These are phyloP conservation scores for Chelonoidis abingdonii DNA, from an alignment of 2,113 vertebrate genomes.

Conservation along the genomic window DNA sequence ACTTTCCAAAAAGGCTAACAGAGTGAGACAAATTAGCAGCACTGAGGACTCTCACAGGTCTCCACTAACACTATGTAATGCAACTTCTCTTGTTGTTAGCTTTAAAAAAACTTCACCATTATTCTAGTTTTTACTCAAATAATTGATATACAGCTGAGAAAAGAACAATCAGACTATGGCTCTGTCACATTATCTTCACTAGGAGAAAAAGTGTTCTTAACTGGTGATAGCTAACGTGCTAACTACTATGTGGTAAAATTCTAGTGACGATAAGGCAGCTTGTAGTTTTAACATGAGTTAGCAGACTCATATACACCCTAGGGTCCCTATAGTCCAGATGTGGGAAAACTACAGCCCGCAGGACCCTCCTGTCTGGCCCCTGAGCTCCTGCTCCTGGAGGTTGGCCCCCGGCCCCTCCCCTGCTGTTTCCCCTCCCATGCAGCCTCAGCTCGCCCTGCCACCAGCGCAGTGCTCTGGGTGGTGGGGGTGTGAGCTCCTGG, in stretches of 20 bases:
- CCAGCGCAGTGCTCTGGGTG: no score
- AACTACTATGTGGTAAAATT: not conserved
- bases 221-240: not conserved
- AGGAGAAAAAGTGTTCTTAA: not conserved
- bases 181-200: not conserved
- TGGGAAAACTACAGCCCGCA: no score
- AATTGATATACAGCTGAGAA: not conserved
- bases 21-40: accelerated
- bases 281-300: not conserved
- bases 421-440: no score
- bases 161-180: not conserved
- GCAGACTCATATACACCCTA: not conserved
- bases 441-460: no score
- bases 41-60: not conserved
- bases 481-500: no score
- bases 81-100: not conserved
- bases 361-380: no score
- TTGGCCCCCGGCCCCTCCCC: no score
- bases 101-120: not conserved
- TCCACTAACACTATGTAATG: not conserved
- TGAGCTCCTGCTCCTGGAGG: no score
- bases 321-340: not conserved
- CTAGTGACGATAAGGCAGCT: not conserved
- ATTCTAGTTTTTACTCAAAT: accelerated
- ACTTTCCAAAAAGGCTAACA: not conserved